phyloP scores from a whole-genome alignment of 2,888 invertebrate species.

The Chorisops tibialis region DNA sequence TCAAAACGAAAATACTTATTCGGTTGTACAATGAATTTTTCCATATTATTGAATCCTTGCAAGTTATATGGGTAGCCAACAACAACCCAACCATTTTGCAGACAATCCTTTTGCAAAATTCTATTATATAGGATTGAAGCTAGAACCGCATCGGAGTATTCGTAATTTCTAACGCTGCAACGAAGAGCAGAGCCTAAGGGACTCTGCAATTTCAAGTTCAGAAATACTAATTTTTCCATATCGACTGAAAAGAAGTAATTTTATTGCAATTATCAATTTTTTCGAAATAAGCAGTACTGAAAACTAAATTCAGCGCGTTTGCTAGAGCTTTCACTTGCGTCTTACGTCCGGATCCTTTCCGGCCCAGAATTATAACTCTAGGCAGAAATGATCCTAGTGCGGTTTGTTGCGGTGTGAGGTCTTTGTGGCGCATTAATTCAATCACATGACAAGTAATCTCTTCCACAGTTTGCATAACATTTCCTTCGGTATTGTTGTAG shows the following conservation, averaged over 20 bases:
- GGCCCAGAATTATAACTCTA: constrained; percentile 54
- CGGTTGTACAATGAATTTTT: constrained; percentile 55
- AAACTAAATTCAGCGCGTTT: constrained; percentile 50
- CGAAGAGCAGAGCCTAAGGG: constrained; percentile 38
- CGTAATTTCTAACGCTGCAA: constrained; percentile 34
- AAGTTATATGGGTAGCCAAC: constrained; percentile 57
- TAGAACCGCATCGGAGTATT: constrained; percentile 39
- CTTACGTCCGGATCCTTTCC: constrained; percentile 53
- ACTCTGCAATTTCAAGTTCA: constrained; percentile 36
- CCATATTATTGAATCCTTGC: constrained; percentile 56
- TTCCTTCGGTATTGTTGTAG: background rate
- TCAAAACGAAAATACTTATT: too few species aligned
- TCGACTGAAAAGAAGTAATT: constrained; percentile 42
- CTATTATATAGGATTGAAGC: constrained; percentile 42
- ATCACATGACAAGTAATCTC: background rate
- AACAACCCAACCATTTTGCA: constrained; percentile 59
- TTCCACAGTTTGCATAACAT: background rate
- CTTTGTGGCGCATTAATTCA: background rate
- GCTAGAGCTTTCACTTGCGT: constrained; percentile 52
- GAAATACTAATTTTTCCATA: constrained; percentile 41
- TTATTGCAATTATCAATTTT: too few species aligned
- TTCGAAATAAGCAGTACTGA: too few species aligned
- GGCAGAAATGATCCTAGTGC: constrained; percentile 37
- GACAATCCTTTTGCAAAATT: constrained; percentile 52
- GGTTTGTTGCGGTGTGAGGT: background rate